Conservation (phyloP, 2,113 vertebrate genomes). For the Platysteira castanea region DNA sequence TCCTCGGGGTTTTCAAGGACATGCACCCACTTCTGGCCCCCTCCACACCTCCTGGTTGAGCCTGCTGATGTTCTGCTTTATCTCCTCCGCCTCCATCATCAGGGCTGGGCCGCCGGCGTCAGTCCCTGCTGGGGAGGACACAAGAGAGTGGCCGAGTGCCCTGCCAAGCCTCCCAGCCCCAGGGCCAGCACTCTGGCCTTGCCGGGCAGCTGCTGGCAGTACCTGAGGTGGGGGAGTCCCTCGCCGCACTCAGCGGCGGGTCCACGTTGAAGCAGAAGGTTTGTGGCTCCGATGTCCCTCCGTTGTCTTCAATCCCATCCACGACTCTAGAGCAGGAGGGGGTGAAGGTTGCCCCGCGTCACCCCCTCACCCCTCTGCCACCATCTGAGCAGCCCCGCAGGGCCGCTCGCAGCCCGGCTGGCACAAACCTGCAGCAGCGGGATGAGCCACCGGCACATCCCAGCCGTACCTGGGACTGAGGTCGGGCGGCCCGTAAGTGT, state of each 20-base stretch:
- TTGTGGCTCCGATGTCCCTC: slow-evolving; percentile 62
- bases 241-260: not conserved
- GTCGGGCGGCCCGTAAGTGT: slow-evolving; percentile 78
- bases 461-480: slow-evolving; percentile 87
- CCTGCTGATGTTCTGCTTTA: slow-evolving; percentile 82
- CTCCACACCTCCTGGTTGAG: slow-evolving; percentile 85
- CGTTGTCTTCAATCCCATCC: slow-evolving; percentile 90
- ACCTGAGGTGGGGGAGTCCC: slow-evolving; percentile 61
- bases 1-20: rapidly evolving
- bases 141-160: rapidly evolving
- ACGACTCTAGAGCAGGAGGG: slow-evolving; percentile 76
- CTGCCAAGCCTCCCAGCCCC: not conserved
- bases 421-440: not conserved
- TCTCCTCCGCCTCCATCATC: slow-evolving; percentile 80
- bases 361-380: not conserved
- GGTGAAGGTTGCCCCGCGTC: not conserved
- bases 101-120: slow-evolving; percentile 53
- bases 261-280: slow-evolving; percentile 82
- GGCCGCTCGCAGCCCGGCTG: rapidly evolving
- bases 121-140: slow-evolving; percentile 8
- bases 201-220: not conserved
- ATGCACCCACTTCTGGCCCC: not conserved
- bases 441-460: rapidly evolving
- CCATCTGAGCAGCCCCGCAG: not conserved
- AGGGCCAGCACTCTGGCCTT: rapidly evolving